Evolutionary conservation across 2,888 invertebrate species (phyloP).

Genomic region (Acleris literana): DNA sequence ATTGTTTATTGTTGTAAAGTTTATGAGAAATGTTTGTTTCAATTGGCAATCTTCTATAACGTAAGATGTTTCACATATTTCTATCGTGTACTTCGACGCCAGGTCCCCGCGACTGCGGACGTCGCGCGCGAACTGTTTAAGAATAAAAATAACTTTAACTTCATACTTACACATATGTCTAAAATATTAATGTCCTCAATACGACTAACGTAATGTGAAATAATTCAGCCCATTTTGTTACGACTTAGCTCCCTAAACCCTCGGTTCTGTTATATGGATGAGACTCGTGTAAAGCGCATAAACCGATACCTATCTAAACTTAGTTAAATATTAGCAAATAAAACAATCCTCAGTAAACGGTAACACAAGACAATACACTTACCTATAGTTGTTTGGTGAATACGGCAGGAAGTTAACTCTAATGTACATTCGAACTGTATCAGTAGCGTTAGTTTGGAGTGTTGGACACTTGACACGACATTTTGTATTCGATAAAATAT

Average conservation of each 20-base stretch:
- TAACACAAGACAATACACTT: constrained; percentile 81
- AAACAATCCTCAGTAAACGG: constrained; percentile 72
- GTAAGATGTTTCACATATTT: constrained; percentile 35
- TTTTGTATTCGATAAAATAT: constrained; percentile 62
- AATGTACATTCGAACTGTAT: constrained; percentile 64
- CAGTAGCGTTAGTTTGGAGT: constrained; percentile 63
- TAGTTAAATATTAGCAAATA: constrained; percentile 62
- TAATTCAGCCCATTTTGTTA: constrained; percentile 17
- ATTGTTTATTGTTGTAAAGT: constrained; percentile 82
- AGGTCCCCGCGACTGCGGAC: not conserved
- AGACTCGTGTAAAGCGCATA: constrained; percentile 32
- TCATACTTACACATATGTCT: constrained; percentile 3
- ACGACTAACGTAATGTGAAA: not conserved
- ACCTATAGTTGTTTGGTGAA: constrained; percentile 79
- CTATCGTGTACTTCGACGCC: constrained; percentile 17
- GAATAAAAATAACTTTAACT: constrained; percentile 14
- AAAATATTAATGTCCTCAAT: constrained; percentile 3
- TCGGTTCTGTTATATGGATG: constrained; percentile 15
- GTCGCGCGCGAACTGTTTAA: constrained; percentile 10
- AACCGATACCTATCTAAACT: constrained; percentile 40
- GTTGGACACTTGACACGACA: constrained; percentile 59
- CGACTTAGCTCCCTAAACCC: constrained; percentile 2
- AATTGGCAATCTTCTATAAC: constrained; percentile 70
- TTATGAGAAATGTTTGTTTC: constrained; percentile 70
- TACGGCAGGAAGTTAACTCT: constrained; percentile 79